Evolutionary conservation across 2,113 vertebrate species (phyloP), one percentile per base, ranked within the genome.

Genomic region (Tursiops truncatus): DNA sequence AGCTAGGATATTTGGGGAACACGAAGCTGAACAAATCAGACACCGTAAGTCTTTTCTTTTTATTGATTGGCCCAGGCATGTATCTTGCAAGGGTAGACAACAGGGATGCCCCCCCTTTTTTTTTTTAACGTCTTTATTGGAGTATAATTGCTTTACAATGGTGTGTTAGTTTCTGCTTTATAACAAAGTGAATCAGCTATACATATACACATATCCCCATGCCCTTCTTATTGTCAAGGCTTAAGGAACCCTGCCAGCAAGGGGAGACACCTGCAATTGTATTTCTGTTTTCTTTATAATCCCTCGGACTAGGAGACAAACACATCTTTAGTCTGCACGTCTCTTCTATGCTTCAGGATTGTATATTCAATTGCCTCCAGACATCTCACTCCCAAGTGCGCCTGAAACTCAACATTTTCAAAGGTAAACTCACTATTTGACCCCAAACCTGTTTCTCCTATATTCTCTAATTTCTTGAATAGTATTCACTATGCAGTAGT

Each of bases 241-340:
- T 77, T 83, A 73, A 95, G 71, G 86, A 97, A 82, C 56, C 4
- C 80, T 87, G 95, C 65, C 67, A 15, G 38, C 80, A 87, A 95
- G 79, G 70, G 93, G 93, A 96, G 96, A 96, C 93, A 96, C 87
- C 95, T 97, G 95, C 70, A 83, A 76, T 0, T 31, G 17, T 44
- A 62, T 41, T 76, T 80, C 36, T 77, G 47, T 82, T 56, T 96
- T 82, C 33, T 58, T 7, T 62, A 80, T 71, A 76, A n/a, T 67
- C 36, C 14, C 4, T 83, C 81, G 47, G 58, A 76, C 21, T 63
- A 68, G 33, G 58, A 92, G 67, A 96, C 28, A 84, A 53, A 53
- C 33, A 88, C 11, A 58, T 79, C 20, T 71, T 70, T 77, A 67
- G 47, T 81, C 60, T 26, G 5, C 8, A 44, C 20, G 33, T 89